phyloP scores from a whole-genome alignment of 2,888 invertebrate species.

The Acleris laterana region DNA sequence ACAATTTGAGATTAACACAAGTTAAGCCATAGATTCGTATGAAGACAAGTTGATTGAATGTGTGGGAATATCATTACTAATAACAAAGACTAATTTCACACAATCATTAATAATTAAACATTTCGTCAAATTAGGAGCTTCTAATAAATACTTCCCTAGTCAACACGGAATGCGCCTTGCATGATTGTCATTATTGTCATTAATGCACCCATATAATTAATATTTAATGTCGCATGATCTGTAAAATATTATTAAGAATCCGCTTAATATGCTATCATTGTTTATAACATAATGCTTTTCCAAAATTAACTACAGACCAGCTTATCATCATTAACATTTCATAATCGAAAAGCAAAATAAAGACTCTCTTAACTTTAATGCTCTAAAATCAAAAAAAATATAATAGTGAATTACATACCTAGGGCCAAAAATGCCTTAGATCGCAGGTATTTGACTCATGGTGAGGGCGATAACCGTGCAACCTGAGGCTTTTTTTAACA shows the following conservation, averaged over 20 bases:
- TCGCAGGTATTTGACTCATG: too few species aligned
- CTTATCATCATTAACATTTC: constrained; percentile 24
- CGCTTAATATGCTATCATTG: constrained; percentile 29
- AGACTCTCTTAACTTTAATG: background rate
- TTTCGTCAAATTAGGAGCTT: too few species aligned
- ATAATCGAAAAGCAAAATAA: constrained; percentile 5
- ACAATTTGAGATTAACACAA: background rate
- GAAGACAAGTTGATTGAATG: too few species aligned
- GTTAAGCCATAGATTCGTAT: too few species aligned
- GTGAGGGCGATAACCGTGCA: too few species aligned
- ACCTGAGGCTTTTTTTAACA: too few species aligned
- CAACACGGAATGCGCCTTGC: constrained; percentile 28
- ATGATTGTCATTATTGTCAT: constrained; percentile 22
- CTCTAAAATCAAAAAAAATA: background rate
- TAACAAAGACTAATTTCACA: too few species aligned
- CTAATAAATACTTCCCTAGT: constrained; percentile 23
- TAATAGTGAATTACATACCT: background rate
- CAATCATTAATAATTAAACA: too few species aligned
- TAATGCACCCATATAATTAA: constrained; percentile 8
- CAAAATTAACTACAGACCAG: constrained; percentile 3
- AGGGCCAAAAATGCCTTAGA: too few species aligned
- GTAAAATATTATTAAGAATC: constrained; percentile 15
- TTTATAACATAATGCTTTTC: constrained; percentile 9
- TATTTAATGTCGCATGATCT: constrained; percentile 26
- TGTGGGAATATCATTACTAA: too few species aligned